phyloP scores from a whole-genome alignment of 2,113 vertebrate species.

The Onychostruthus taczanowskii region DNA sequence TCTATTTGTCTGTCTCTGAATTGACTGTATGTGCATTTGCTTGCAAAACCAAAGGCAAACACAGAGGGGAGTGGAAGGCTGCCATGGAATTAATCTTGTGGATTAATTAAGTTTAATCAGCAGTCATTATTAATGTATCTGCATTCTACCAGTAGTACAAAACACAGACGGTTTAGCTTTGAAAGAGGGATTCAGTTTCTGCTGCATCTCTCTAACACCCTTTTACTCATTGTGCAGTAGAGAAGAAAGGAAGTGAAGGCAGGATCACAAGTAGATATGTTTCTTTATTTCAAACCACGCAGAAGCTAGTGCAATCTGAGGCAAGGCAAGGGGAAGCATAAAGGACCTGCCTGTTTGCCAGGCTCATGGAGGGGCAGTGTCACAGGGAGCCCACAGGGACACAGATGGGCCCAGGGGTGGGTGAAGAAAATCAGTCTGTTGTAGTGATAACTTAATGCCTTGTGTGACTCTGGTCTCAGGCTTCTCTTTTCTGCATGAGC shows the following conservation, averaged over 20 bases:
- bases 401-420: no score
- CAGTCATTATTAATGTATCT: neutral
- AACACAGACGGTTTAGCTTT: neutral
- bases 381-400: neutral
- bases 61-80: neutral
- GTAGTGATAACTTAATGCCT: neutral
- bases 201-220: neutral
- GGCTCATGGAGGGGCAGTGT: neutral
- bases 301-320: neutral
- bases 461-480: neutral
- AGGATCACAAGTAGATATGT: neutral
- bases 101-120: neutral
- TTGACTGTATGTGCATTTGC: neutral
- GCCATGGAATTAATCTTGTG: neutral
- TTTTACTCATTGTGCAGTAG: neutral
- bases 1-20: neutral
- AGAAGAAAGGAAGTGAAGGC: neutral
- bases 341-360: neutral
- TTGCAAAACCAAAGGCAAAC: constrained; percentile 24
- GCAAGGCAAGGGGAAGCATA: neutral
- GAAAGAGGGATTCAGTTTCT: neutral
- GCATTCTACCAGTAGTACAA: neutral
- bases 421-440: neutral
- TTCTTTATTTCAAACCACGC: neutral
- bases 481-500: neutral